phyloP scores from a whole-genome alignment of 2,797 vertebrate genomes.

The Sebastes dallii region DNA sequence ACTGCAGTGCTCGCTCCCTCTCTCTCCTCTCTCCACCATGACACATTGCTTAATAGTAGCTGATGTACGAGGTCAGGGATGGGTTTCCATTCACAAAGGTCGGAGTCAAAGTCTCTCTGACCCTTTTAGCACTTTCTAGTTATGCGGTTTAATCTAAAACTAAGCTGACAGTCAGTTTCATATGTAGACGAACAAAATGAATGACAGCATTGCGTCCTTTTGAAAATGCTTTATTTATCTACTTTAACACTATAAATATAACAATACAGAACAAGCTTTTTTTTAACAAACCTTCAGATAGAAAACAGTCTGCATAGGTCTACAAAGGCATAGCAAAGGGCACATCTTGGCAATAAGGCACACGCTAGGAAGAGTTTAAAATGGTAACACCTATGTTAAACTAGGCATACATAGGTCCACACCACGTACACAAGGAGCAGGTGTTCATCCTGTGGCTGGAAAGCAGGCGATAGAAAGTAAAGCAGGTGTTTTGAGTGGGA shows the following conservation, averaged over 20 bases:
- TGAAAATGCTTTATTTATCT: conserved; percentile 97
- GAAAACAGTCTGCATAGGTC: conserved; percentile 83
- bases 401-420: conserved; percentile 73
- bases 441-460: conserved; percentile 42
- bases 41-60: conserved; percentile 53
- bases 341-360: conserved; percentile 87
- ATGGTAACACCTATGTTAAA: conserved; percentile 70
- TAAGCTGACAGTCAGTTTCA: neutral
- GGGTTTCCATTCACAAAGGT: conserved; percentile 60
- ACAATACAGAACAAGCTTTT: conserved; percentile 84
- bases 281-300: conserved; percentile 83
- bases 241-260: conserved; percentile 92
- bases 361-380: conserved; percentile 75
- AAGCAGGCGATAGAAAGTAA: conserved; percentile 57
- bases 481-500: conserved; percentile 52
- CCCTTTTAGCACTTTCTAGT: neutral
- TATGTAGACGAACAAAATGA: conserved; percentile 17
- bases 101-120: conserved; percentile 17
- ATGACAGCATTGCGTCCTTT: conserved; percentile 63
- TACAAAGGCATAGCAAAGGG: conserved; percentile 79
- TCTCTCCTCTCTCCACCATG: neutral
- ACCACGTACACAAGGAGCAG: conserved; percentile 26
- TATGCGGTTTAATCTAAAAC: conserved; percentile 24
- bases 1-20: neutral
- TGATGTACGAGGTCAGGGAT: conserved; percentile 49